Conservation (phyloP, 2,888 invertebrate genomes). For the Anoplius nigerrimus region DNA sequence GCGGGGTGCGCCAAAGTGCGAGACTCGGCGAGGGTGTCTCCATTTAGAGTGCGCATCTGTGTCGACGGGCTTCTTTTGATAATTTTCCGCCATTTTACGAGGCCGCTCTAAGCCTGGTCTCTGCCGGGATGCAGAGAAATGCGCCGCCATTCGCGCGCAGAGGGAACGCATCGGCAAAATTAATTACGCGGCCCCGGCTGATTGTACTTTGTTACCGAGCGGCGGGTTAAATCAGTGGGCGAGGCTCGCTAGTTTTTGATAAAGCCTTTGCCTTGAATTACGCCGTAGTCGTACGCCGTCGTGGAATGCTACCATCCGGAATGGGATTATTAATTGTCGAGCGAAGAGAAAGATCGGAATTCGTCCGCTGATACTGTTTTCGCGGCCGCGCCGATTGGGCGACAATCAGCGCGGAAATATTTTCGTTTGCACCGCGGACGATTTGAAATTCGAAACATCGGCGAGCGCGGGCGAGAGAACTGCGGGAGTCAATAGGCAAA, state of each 20-base stretch:
- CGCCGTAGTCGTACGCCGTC: no score
- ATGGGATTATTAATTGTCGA: not conserved
- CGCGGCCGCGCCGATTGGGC: no score
- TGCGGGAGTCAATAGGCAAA: not conserved
- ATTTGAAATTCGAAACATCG: no score
- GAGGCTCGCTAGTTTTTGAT: no score
- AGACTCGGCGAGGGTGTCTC: not conserved
- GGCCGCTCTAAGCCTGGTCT: conserved; percentile 23
- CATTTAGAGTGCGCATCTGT: conserved; percentile 36
- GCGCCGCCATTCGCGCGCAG: conserved; percentile 31
- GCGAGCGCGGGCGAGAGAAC: no score
- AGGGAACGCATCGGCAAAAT: conserved; percentile 37
- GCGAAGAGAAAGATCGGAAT: not conserved
- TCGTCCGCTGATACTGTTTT: no score
- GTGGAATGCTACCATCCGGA: no score
- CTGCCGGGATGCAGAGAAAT: conserved; percentile 23
- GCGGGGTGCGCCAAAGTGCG: no score
- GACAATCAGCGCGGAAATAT: no score
- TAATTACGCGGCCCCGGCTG: conserved; percentile 31
- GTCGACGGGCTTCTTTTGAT: conserved; percentile 31
- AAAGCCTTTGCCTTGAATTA: no score
- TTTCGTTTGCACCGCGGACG: no score
- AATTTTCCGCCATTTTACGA: conserved; percentile 38
- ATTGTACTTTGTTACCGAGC: conserved; percentile 30
- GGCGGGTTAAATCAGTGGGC: conserved; percentile 23